These are phyloP conservation scores for Coracopsis vasa DNA, from an alignment of 2,113 vertebrate genomes.

Conservation along the genomic window DNA sequence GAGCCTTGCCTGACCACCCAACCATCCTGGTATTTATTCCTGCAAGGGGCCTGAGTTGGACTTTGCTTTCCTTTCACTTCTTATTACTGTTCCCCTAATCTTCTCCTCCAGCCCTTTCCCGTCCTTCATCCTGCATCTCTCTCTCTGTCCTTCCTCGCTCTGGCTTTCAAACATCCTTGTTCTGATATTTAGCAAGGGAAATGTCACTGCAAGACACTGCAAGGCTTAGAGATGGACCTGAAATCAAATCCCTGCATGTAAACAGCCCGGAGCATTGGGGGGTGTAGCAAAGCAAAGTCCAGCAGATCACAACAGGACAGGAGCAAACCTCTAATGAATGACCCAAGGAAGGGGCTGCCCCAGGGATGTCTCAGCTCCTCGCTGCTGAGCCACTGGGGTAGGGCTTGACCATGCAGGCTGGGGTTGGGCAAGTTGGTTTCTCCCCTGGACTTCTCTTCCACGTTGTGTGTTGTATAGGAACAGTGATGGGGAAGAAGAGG, in stretches of 20 bases:
- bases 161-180: background rate
- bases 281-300: background rate
- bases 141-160: background rate
- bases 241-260: background rate
- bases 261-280: background rate
- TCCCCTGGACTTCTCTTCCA: background rate
- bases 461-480: background rate
- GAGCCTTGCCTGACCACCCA: background rate
- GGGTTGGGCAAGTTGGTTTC: background rate
- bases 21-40: background rate
- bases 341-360: background rate
- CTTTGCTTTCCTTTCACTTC: conserved; percentile 63
- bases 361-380: background rate
- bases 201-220: background rate
- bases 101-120: conserved; percentile 32
- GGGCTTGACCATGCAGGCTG: background rate
- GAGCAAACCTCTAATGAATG: background rate
- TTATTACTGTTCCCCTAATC: conserved; percentile 33
- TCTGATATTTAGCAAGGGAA: background rate
- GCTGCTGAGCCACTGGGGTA: fast-evolving
- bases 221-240: background rate
- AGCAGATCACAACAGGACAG: fast-evolving
- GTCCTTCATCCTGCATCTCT: background rate
- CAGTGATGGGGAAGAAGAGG: fast-evolving
- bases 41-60: background rate